Evolutionary conservation across 64 coral and sea anemone genomes (phyloP), one percentile per base, ranked within the genome.

Genomic region (Pachyseris speciosa): DNA sequence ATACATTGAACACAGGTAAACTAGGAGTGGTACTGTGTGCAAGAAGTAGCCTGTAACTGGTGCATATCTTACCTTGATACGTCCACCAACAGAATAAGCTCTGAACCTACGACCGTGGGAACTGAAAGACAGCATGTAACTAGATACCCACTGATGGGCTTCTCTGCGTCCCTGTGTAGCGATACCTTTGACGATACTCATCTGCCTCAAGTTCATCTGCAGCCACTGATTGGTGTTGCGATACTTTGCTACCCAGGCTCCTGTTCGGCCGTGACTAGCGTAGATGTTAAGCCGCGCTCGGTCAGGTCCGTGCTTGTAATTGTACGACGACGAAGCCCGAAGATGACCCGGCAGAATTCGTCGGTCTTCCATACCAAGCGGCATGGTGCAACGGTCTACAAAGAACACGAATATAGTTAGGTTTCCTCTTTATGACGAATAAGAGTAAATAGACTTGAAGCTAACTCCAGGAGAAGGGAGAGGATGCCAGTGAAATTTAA

Each of bases 241-340:
- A 42, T 41, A 36, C 65, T 83, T 80, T 0, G 91, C 91, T 30
- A 59, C 34, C 91, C 91, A 94, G 47, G 84, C 91, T 10, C 91
- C 91, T 4, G 74, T 72, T 79, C 91, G 44, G 13, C 91, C 75
- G 43, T 77, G 67, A 31, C 60, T 51, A 12, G 48, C 71, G 20
- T 76, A 75, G 27, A 85, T 67, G 34, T 94, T 94, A 1, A 94
- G 33, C 60, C 91, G 84, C 53, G 68, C 84, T 60, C 85, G 72
- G 24, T 87, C 91, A 36, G 91, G 74, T 29, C 91, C 64, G 29
- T 94, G 91, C 40, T 92, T 92, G 55, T 43, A 92, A 67, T 92
- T 92, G 52, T 84, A 59, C 26, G 74, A 71, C 9, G 89, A 84
- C 38, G 89, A 92, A 19, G 89, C 79, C 30, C 78, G 37, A 22